A percentile compares a stretch with the other conserved stretches of the same genome.
phyloP scores from a whole-genome alignment of 2,888 invertebrate genomes.

The Lasioglossum villosulum region DNA sequence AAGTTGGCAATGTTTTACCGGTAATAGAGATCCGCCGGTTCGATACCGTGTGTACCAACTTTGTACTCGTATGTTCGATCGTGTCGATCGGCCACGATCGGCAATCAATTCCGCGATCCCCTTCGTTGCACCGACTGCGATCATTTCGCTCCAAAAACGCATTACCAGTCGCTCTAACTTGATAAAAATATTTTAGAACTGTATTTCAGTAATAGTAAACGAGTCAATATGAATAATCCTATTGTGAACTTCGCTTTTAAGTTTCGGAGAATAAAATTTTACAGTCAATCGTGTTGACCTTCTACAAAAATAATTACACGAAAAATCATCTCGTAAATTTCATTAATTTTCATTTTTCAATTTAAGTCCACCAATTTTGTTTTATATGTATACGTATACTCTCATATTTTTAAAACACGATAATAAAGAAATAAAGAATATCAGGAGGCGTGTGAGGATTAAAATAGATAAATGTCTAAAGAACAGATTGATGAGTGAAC shows the following conservation, averaged over 20 bases:
- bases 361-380: not conserved
- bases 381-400: not conserved
- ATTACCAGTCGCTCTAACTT: not conserved
- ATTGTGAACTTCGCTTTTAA: too few species aligned
- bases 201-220: not conserved
- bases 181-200: not conserved
- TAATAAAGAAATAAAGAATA: not conserved
- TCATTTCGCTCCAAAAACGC: not conserved
- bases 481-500: not conserved
- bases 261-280: too few species aligned
- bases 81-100: constrained; percentile 31
- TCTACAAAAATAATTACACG: not conserved
- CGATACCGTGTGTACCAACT: constrained; percentile 39
- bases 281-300: too few species aligned
- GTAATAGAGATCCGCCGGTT: constrained; percentile 55
- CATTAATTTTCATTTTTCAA: not conserved
- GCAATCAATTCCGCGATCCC: constrained; percentile 41
- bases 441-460: too few species aligned
- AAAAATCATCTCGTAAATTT: too few species aligned
- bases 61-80: constrained; percentile 46
- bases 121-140: not conserved
- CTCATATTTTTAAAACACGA: not conserved
- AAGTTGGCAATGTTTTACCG: constrained; percentile 30
- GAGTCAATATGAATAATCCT: not conserved
- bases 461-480: not conserved